Percentiles rank a stretch among this genome's conserved stretches.
Conservation (phyloP, 1,140 invertebrate species). For the Cydia strobilella region DNA sequence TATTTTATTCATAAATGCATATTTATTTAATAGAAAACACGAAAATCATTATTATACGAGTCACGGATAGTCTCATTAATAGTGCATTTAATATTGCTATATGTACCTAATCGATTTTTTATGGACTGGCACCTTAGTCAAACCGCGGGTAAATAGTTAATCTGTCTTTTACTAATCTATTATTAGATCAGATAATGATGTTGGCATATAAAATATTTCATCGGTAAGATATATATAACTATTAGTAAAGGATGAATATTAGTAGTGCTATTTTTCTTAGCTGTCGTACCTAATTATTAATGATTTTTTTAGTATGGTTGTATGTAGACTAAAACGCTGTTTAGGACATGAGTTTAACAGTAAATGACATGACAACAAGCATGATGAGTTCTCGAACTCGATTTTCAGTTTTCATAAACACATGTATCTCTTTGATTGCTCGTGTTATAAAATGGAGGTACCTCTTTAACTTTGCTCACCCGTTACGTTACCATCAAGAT, state of each 20-base stretch:
- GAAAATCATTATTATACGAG: neutral
- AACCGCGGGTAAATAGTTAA: slow-evolving; percentile 8
- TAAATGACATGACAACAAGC: no score
- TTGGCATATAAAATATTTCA: slow-evolving; percentile 4
- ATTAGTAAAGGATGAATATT: neutral
- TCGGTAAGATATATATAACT: neutral
- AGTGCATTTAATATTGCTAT: neutral
- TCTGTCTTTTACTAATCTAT: neutral
- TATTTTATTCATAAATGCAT: neutral
- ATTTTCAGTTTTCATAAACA: no score
- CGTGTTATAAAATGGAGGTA: no score
- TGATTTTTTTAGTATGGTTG: no score
- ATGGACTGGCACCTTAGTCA: neutral
- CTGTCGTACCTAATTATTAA: no score
- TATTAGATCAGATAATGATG: neutral
- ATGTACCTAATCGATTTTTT: slow-evolving; percentile 14
- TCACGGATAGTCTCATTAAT: neutral
- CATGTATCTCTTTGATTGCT: no score
- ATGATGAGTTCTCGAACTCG: no score
- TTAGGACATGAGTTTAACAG: no score
- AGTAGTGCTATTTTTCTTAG: no score
- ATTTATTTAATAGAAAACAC: neutral
- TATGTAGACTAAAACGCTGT: no score
- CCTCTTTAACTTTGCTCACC: no score
- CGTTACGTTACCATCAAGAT: no score